Evolutionary conservation across 2,888 invertebrate species (phyloP).

Genomic region (Pegoplata infirma): DNA sequence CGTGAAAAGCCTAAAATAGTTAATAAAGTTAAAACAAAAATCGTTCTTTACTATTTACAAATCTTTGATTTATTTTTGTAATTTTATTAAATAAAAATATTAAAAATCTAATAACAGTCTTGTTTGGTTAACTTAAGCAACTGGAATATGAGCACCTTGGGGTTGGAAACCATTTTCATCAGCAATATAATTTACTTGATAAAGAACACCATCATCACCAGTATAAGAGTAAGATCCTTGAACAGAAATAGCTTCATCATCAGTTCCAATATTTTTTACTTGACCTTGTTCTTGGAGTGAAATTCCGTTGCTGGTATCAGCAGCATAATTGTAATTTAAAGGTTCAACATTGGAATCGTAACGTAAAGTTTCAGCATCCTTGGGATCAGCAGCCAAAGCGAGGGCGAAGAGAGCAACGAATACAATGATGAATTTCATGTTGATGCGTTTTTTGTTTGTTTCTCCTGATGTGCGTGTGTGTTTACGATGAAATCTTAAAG

Average conservation of each 20-base stretch:
- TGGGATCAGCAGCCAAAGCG: slow-evolving; percentile 63
- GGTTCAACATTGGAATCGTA: slow-evolving; percentile 63
- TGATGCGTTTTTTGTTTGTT: slow-evolving; percentile 26
- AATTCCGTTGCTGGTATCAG: slow-evolving; percentile 79
- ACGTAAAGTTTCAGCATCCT: slow-evolving; percentile 59
- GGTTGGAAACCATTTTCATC: slow-evolving; percentile 79
- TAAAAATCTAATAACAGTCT: slow-evolving; percentile 22
- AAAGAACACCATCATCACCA: slow-evolving; percentile 80
- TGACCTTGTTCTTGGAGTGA: slow-evolving; percentile 79
- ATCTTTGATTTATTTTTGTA: slow-evolving; percentile 8
- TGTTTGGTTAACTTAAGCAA: slow-evolving; percentile 65
- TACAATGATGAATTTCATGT: slow-evolving; percentile 74
- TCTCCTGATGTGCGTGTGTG: slow-evolving; percentile 13
- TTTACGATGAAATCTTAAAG: slow-evolving; percentile 11
- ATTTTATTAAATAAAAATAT: neutral
- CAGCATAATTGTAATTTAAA: slow-evolving; percentile 56
- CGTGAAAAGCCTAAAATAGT: no score
- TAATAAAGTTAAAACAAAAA: no score
- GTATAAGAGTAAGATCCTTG: slow-evolving; percentile 80
- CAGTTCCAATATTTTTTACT: slow-evolving; percentile 79
- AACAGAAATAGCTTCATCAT: slow-evolving; percentile 79
- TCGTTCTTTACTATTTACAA: no score
- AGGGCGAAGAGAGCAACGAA: slow-evolving; percentile 68
- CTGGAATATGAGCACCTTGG: slow-evolving; percentile 79
- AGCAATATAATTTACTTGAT: slow-evolving; percentile 79